phyloP scores from a whole-genome alignment of 2,888 invertebrate genomes.

The Amphiduros pacificus region DNA sequence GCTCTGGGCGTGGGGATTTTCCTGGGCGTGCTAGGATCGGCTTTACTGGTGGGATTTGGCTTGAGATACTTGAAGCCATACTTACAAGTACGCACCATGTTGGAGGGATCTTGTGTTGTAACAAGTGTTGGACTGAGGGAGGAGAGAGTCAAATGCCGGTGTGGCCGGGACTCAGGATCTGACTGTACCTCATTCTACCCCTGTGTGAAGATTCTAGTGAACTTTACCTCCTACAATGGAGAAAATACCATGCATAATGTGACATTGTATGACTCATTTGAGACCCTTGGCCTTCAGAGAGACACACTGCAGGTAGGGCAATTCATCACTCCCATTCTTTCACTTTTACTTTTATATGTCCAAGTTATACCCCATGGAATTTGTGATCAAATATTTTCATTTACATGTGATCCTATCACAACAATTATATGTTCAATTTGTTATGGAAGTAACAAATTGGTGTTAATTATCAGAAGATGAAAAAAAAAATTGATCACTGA shows the following conservation, averaged over 20 bases:
- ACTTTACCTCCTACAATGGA: not conserved
- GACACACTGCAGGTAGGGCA: not conserved
- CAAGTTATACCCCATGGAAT: too few relatives aligned
- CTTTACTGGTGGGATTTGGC: constrained; percentile 30
- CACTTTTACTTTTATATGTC: too few relatives aligned
- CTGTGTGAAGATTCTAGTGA: constrained; percentile 19
- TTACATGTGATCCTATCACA: too few relatives aligned
- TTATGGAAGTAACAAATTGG: too few relatives aligned
- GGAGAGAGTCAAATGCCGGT: constrained; percentile 20
- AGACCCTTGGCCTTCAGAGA: constrained; percentile 28
- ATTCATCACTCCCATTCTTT: too few relatives aligned
- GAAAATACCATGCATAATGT: constrained; percentile 4
- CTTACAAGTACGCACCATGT: constrained; percentile 17
- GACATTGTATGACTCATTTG: constrained; percentile 30
- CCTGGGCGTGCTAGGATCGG: constrained; percentile 29
- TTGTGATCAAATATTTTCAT: too few relatives aligned
- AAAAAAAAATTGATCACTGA: too few relatives aligned
- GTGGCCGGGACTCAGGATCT: constrained; percentile 21
- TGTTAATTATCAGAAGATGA: too few relatives aligned
- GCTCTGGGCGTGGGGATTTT: constrained; percentile 31
- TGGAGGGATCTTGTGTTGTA: constrained; percentile 5
- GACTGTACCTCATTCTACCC: constrained; percentile 27
- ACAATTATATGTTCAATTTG: too few relatives aligned
- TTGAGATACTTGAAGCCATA: constrained; percentile 32
- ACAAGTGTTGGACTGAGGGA: not conserved